Evolutionary conservation across 37 sponge, comb jelly and placozoan genomes (phyloP), one percentile per base, ranked within the genome.

Genomic region (Mnemiopsis leidyi): DNA sequence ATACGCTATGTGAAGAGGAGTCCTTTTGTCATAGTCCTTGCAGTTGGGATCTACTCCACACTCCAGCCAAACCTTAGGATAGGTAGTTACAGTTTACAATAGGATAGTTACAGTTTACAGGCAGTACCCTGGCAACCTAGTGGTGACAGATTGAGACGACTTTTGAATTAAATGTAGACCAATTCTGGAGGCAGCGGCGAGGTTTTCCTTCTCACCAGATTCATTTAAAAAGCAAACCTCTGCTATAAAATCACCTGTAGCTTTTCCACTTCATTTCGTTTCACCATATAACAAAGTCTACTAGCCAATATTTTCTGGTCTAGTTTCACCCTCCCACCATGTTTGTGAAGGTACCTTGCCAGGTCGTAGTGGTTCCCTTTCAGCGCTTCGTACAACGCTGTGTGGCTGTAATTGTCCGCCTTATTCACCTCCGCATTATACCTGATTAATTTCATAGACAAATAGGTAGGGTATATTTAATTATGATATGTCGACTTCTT

Each of bases 1-100:
- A 37, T 85, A 85, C 2, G 90, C 90, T 13, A 85, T 85, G 30
- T 85, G 90, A n/a, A 85, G 90, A 0, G 90, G 90, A 28, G 90
- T 39, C 3, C 90, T 13, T 28, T 39, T 39, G 30, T 85, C 90
- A 28, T 85, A 85, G 26, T 85, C 90, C 23, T 13, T 3, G 25
- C 32, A 40, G 36, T 37, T 85, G 0, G 90, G 90, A 25, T 40
- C 61, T n/a, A 40, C 90, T 16, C 90, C 90, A 39, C 90, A 85
- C 48, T 85, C 90, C 61, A 85, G 30, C 90, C 90, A 85, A n/a
- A 32, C 5, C 61, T 48, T 5, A 48, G 61, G 61, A 48, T 48
- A 18, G 61, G n/a, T n/a, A n/a, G n/a, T n/a, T n/a, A n/a, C n/a
- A n/a, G n/a, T n/a, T n/a, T n/a, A n/a, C n/a, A n/a, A n/a, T n/a